Percentiles rank a stretch among this genome's conserved stretches.
phyloP scores from a whole-genome alignment of 2,888 invertebrate genomes.

The Calameuta filiformis region DNA sequence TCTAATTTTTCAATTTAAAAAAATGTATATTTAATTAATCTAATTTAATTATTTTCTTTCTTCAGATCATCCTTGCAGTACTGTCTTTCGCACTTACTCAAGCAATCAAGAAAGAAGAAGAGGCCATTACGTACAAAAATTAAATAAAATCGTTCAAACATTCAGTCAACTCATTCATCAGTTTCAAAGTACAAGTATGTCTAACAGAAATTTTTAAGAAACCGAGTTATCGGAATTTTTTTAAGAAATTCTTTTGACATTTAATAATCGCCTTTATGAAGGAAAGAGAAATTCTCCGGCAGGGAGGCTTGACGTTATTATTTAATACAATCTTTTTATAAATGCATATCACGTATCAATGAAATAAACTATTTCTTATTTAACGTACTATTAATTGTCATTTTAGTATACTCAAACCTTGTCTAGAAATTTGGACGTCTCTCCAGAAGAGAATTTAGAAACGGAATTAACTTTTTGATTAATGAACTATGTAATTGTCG shows the following conservation, averaged over 20 bases:
- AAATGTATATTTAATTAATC: neutral
- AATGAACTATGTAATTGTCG: neutral
- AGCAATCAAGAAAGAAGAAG: slow-evolving; percentile 81
- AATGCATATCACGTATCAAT: neutral
- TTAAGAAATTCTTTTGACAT: neutral
- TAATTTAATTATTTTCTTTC: slow-evolving; percentile 20
- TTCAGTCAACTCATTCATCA: neutral
- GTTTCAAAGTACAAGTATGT: neutral
- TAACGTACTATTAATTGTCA: neutral
- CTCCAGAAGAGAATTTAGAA: neutral
- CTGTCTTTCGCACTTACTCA: slow-evolving; percentile 78
- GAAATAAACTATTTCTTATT: neutral
- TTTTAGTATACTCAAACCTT: neutral
- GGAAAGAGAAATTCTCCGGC: neutral
- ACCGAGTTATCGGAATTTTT: neutral
- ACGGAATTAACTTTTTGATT: neutral
- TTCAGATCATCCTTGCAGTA: slow-evolving; percentile 77
- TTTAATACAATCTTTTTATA: neutral
- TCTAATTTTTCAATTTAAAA: neutral
- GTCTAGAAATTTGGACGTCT: neutral
- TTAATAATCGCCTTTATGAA: neutral
- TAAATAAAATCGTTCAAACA: slow-evolving; percentile 29
- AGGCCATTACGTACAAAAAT: slow-evolving; percentile 70
- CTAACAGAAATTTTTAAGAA: neutral
- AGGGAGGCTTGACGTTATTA: neutral